Evolutionary conservation across 2,113 vertebrate species (phyloP), one percentile per base, ranked within the genome.

Genomic region (Hemiprocne comata): DNA sequence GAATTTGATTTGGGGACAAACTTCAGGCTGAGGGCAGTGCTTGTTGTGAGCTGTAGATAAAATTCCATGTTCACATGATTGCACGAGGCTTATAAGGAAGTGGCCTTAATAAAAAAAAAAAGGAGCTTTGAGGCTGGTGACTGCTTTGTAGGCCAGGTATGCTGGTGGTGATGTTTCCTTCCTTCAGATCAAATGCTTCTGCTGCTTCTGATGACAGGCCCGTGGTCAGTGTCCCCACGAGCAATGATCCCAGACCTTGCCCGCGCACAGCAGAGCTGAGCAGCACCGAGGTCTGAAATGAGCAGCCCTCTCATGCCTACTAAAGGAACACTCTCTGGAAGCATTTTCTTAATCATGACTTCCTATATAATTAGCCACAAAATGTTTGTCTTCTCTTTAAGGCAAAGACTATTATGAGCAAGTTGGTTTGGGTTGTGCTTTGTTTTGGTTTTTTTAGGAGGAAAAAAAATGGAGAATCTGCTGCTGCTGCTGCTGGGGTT

Each of bases 71-170:
- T 93, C 85, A 93, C 86, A 90, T 92, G 88, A 82, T 95, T 94
- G 91, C 80, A 55, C 57, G 79, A 92, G 86, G 85, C 81, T 96
- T 94, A 76, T 42, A 65, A 93, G 88, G 94, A 97, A 96, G 93
- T 94, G 88, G 67, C 84, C 81, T 95, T 85, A 89, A 75, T 60
- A 62, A 21, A 85, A 60, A 66, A 76, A 87, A 81, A 67, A 76
- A 64, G 46, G 70, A 90, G 77, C 91, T 95, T 91, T 87, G 90
- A 87, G 92, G 62, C 70, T 57, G 85, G 86, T 83, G 82, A 38
- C 66, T 84, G 94, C 84, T 83, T 57, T 92, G 90, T 92, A 95
- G 96, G 90, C 90, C 94, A 84, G 81, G 94, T 84, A 77, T 19
- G 36, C 46, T 61, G 33, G 54, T 80, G 73, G 66, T 81, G 90